Percentiles rank a stretch among this genome's conserved stretches.
Conservation (phyloP, 2,797 vertebrate genomes). For the Pangasius larnaudii region DNA sequence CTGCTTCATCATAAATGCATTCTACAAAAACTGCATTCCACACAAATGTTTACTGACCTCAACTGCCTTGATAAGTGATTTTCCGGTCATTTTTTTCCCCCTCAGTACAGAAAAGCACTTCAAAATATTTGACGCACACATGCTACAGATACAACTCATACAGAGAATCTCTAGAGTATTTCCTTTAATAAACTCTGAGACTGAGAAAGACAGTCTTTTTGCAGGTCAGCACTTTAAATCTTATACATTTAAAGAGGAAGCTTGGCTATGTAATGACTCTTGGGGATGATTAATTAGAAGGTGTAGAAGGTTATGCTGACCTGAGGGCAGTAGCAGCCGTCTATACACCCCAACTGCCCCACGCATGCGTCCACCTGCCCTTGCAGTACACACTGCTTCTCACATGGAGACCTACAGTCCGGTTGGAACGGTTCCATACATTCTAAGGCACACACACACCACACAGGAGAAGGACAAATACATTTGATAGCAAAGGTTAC, state of each 20-base stretch:
- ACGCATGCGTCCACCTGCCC: slow-evolving; percentile 68
- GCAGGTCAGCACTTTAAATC: neutral
- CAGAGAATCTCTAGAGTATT: neutral
- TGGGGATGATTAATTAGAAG: neutral
- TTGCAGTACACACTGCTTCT: slow-evolving; percentile 79
- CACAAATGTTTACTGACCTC: neutral
- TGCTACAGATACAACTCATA: neutral
- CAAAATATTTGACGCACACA: neutral
- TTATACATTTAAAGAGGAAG: neutral
- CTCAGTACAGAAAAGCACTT: neutral
- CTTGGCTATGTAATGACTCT: neutral
- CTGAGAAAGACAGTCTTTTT: neutral
- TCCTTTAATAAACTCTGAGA: neutral
- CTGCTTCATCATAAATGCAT: neutral
- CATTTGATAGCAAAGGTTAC: slow-evolving; percentile 18
- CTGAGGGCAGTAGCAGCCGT: slow-evolving; percentile 90
- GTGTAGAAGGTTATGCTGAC: slow-evolving; percentile 60
- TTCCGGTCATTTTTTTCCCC: too few relatives aligned
- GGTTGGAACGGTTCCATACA: slow-evolving; percentile 80
- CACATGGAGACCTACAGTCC: slow-evolving; percentile 79
- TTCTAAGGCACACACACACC: slow-evolving; percentile 57
- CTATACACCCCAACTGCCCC: slow-evolving; percentile 72
- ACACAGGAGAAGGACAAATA: neutral
- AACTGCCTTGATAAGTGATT: neutral
- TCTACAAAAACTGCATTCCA: neutral